Evolutionary conservation across 1,140 invertebrate species (phyloP), one percentile per base, ranked within the genome.

Genomic region (Aphaenogaster rudis): DNA sequence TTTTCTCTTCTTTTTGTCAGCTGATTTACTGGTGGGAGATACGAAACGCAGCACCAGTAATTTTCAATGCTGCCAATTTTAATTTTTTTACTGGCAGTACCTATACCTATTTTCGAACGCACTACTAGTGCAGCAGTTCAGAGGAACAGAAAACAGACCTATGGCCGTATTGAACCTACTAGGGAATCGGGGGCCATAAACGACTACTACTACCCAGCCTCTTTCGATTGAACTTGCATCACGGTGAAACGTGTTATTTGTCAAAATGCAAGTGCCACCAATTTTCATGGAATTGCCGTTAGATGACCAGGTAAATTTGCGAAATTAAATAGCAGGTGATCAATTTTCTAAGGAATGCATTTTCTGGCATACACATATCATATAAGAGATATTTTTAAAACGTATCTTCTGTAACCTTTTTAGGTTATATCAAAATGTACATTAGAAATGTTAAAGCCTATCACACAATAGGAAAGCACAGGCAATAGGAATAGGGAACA

Each of bases 261-360:
- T 82, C 88, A 96, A 94, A 77, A 98, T 98, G 97, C 97, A 97
- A 92, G 97, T 97, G 9, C 97, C 97, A 86, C 97, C 97, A 57
- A 97, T 98, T 94, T 98, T 98, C 96, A 98, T 98, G 95, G 97
- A 98, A 94, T 96, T 97, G 92, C 96, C 97, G 17, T 96, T 97
- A 74, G 97, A 98, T 92, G 97, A 98, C 93, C 97, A 98, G 96
- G 97, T 98, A 96, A 92, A 45, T 77, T 13, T 67, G 28, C 4
- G 54, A n/a, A 64, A 45, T 64, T 82, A 72, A 39, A 52, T 11
- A 71, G 52, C 2, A 39, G 7, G 15, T 8, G 0, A 1, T 17
- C 8, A 45, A 42, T 21, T 15, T 4, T 36, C 4, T 15, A 48
- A 39, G 15, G 39, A 36, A 54, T 59, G 13, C 11, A 45, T 33